Evolutionary conservation across 1,140 invertebrate species (phyloP).

Genomic region (Drosophila trapezifrons): DNA sequence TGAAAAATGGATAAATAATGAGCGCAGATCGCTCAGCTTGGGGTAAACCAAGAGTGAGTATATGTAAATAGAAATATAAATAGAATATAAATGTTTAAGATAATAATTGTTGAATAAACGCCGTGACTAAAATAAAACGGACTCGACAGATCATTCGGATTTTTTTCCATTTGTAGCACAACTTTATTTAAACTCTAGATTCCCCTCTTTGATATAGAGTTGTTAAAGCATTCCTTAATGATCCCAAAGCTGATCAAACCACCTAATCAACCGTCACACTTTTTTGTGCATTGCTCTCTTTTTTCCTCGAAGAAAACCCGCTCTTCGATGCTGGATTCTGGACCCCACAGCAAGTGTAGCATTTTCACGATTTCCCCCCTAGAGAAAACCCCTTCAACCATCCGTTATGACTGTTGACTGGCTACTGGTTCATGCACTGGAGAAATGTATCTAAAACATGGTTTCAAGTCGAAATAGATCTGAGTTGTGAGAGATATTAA

Average conservation of each 20-base stretch:
- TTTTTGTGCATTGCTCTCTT: constrained; percentile 25
- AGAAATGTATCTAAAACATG: neutral
- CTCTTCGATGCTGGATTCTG: constrained; percentile 19
- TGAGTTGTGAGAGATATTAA: neutral
- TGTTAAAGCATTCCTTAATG: constrained; percentile 44
- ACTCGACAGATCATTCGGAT: too few relatives aligned
- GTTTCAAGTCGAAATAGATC: neutral
- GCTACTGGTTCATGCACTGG: constrained; percentile 25
- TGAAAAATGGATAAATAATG: constrained; percentile 48
- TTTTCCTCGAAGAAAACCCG: constrained; percentile 9
- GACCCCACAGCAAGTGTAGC: constrained; percentile 40
- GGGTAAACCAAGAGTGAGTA: neutral
- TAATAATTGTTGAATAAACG: neutral
- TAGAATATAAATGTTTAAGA: neutral
- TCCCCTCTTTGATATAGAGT: constrained; percentile 25
- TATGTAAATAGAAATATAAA: constrained; percentile 1
- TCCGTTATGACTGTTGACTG: constrained; percentile 15
- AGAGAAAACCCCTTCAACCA: constrained; percentile 4
- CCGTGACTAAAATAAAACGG: neutral
- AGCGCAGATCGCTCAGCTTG: neutral
- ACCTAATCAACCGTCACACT: constrained; percentile 46
- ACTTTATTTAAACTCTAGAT: constrained; percentile 1
- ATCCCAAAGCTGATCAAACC: constrained; percentile 37
- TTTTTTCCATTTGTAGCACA: neutral
- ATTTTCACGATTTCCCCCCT: constrained; percentile 4